Percentiles rank a stretch among this genome's conserved stretches.
Conservation (phyloP, 2,113 vertebrate genomes). For the Ctenodactylus gundi region DNA sequence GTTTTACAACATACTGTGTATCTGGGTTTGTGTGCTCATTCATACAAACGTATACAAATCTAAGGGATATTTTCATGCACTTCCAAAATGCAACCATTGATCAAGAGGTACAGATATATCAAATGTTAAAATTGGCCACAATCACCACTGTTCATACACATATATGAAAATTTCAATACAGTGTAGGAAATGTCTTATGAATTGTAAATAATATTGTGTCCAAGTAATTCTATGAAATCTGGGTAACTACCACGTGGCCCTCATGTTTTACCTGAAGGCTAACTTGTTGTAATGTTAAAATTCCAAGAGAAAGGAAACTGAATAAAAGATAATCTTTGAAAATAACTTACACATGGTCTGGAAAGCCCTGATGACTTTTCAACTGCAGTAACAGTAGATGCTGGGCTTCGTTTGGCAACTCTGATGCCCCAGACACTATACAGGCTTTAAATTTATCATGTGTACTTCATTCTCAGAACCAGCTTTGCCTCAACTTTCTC, state of each 20-base stretch:
- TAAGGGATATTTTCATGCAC: neutral
- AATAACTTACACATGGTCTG: neutral
- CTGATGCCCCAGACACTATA: no score
- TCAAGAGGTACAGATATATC: neutral
- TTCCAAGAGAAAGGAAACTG: neutral
- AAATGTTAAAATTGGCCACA: neutral
- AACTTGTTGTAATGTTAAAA: constrained; percentile 27
- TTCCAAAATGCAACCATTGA: neutral
- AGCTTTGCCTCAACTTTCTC: neutral
- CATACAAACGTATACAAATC: no score
- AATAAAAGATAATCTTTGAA: constrained; percentile 1
- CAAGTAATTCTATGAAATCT: neutral
- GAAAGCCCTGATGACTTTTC: neutral
- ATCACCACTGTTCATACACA: neutral
- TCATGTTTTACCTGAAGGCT: neutral
- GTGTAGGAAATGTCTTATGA: neutral
- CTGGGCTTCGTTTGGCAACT: neutral
- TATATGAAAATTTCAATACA: neutral
- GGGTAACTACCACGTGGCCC: neutral
- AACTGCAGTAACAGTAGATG: neutral
- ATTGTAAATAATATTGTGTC: neutral
- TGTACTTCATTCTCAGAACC: neutral
- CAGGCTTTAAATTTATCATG: neutral
- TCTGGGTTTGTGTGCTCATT: no score
- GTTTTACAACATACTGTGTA: neutral